These are phyloP conservation scores for Tinamus major DNA, from an alignment of 2,797 vertebrate species.

Conservation along the genomic window DNA sequence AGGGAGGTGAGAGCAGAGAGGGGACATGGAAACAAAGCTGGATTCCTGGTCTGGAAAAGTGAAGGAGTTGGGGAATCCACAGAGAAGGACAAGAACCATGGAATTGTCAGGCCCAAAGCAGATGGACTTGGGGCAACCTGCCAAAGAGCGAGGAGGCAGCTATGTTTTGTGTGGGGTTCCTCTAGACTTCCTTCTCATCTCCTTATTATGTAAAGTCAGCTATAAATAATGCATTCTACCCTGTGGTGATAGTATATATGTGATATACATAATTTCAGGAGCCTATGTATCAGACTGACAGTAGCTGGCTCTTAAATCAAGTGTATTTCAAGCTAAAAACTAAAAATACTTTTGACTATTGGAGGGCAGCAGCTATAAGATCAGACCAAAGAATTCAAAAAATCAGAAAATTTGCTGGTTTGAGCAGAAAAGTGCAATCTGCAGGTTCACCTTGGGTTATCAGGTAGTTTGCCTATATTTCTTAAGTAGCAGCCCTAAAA, in stretches of 20 bases:
- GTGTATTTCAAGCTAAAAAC: background rate
- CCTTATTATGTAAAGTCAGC: background rate
- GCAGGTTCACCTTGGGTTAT: background rate
- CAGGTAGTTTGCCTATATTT: background rate
- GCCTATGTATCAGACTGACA: background rate
- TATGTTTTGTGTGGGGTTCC: background rate
- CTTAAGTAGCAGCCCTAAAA: background rate
- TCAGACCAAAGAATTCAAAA: background rate
- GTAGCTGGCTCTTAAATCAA: background rate
- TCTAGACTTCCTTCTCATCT: background rate
- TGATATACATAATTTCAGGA: background rate
- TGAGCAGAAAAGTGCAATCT: background rate
- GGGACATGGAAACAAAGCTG: background rate
- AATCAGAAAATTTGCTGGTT: background rate
- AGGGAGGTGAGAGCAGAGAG: background rate
- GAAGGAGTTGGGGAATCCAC: background rate
- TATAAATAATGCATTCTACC: background rate
- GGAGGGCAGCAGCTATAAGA: background rate
- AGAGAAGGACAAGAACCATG: background rate
- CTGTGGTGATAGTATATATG: background rate
- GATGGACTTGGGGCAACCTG: background rate
- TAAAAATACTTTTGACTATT: background rate
- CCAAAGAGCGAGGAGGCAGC: background rate
- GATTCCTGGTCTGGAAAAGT: background rate
- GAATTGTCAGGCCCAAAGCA: background rate